These are phyloP conservation scores for Gymnocheta viridis DNA, from an alignment of 2,888 invertebrate species.

Conservation along the genomic window DNA sequence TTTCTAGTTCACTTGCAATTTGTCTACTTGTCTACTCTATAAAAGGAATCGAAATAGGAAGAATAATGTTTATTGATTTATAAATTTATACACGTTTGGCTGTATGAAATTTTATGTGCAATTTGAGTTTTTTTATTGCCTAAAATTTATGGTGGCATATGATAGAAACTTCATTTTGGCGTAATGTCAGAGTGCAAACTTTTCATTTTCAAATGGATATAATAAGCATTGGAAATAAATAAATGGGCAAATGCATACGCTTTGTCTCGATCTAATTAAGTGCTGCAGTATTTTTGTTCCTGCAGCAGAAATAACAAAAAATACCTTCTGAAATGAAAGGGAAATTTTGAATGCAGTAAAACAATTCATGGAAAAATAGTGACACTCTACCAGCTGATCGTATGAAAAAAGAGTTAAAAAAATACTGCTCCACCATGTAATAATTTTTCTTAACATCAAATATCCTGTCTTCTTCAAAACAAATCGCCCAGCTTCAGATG, in stretches of 20 bases:
- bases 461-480: too few relatives aligned
- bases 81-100: conserved; percentile 31
- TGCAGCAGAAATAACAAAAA: conserved; percentile 33
- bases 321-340: not conserved
- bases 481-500: too few relatives aligned
- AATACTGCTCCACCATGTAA: too few relatives aligned
- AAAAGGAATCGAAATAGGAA: not conserved
- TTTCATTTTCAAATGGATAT: conserved; percentile 22
- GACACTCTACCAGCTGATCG: not conserved
- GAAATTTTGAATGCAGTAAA: not conserved
- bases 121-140: conserved; percentile 53
- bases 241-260: conserved; percentile 4
- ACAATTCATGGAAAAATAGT: not conserved
- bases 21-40: conserved; percentile 31
- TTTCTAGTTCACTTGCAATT: conserved; percentile 18
- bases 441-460: too few relatives aligned
- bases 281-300: conserved; percentile 50
- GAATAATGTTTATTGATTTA: conserved; percentile 59
- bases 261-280: conserved; percentile 56
- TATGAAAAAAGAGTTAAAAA: too few relatives aligned
- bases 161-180: conserved; percentile 47
- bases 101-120: conserved; percentile 29
- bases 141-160: conserved; percentile 62
- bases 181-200: conserved; percentile 62
- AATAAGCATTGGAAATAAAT: conserved; percentile 23